phyloP scores from a whole-genome alignment of 2,113 vertebrate genomes.

The Aegithalos caudatus region DNA sequence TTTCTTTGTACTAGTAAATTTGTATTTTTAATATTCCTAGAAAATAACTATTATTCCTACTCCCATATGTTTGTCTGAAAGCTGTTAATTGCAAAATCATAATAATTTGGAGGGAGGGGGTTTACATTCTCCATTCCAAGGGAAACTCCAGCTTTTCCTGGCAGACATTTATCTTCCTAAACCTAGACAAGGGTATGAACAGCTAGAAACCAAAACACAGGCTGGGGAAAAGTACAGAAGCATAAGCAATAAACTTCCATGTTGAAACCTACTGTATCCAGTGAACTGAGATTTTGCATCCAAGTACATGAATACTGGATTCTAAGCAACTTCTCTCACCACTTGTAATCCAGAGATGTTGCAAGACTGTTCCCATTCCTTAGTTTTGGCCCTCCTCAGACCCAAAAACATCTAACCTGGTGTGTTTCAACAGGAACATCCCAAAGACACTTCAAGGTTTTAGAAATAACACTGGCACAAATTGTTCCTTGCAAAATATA shows the following conservation, averaged over 20 bases:
- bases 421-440: not conserved
- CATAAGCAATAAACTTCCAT: not conserved
- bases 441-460: not conserved
- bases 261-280: not conserved
- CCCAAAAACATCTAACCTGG: not conserved
- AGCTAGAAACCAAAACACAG: not conserved
- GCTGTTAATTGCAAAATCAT: too few relatives aligned
- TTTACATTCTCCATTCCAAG: too few relatives aligned
- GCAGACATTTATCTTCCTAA: too few relatives aligned
- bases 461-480: not conserved
- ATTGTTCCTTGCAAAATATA: not conserved
- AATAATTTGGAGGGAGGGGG: too few relatives aligned
- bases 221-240: not conserved
- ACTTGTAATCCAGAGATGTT: not conserved
- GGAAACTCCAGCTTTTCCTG: too few relatives aligned
- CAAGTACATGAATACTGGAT: not conserved
- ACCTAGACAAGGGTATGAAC: not conserved
- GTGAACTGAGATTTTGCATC: not conserved
- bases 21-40: too few relatives aligned
- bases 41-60: too few relatives aligned
- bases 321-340: not conserved
- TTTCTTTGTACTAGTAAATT: too few relatives aligned
- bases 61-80: too few relatives aligned
- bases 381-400: not conserved
- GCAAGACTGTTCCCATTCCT: not conserved